Conservation (phyloP, 2,888 invertebrate genomes). For the Balanococcus diminutus region DNA sequence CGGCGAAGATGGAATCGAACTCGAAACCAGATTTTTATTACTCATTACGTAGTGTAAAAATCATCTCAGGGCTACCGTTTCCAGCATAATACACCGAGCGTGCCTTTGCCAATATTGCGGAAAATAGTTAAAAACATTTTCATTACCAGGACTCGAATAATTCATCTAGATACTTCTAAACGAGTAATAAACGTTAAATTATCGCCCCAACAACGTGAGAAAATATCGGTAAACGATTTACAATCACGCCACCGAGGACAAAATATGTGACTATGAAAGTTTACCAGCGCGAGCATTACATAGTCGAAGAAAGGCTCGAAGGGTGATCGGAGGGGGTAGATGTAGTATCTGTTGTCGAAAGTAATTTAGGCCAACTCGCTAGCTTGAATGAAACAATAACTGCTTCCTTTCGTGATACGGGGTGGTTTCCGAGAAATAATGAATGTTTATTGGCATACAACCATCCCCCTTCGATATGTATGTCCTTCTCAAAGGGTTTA, state of each 20-base stretch:
- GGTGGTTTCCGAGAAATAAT: constrained; percentile 51
- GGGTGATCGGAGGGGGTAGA: neutral
- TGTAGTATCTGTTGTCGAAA: constrained; percentile 49
- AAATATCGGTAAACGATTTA: constrained; percentile 53
- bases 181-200: constrained; percentile 48
- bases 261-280: constrained; percentile 44
- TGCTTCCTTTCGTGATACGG: constrained; percentile 52
- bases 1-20: neutral
- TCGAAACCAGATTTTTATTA: neutral
- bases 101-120: too few species aligned
- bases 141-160: constrained; percentile 19
- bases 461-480: constrained; percentile 14
- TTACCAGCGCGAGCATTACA: neutral
- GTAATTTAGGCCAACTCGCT: constrained; percentile 46
- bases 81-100: too few species aligned
- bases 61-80: too few species aligned
- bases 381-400: constrained; percentile 52
- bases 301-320: too few species aligned
- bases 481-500: constrained; percentile 8
- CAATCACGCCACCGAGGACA: constrained; percentile 45
- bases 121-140: constrained; percentile 40
- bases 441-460: constrained; percentile 48
- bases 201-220: constrained; percentile 50
- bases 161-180: constrained; percentile 4
- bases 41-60: neutral